phyloP scores from a whole-genome alignment of 2,888 invertebrate genomes.

The Cheilosia grossa region DNA sequence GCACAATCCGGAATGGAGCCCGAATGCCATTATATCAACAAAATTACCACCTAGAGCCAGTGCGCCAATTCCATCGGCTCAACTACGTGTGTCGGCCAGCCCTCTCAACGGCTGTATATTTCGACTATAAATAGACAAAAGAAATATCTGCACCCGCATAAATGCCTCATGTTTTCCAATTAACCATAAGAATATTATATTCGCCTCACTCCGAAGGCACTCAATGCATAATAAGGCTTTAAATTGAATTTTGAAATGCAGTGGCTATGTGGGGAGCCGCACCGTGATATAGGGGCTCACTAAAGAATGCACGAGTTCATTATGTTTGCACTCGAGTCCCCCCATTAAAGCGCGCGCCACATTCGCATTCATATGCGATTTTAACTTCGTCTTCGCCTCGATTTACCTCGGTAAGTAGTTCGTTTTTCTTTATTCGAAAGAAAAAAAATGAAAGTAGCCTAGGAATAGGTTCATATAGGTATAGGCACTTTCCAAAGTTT shows the following conservation, averaged over 20 bases:
- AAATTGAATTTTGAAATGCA: conserved; percentile 41
- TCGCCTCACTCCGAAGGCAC: conserved; percentile 22
- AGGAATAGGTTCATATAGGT: conserved; percentile 1
- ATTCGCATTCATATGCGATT: conserved; percentile 62
- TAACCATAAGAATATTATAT: conserved; percentile 44
- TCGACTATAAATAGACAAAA: conserved; percentile 21
- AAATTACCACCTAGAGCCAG: conserved; percentile 10
- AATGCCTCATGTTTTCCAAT: conserved; percentile 57
- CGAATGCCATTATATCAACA: conserved; percentile 14
- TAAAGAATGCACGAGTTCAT: conserved; percentile 37
- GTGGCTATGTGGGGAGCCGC: conserved; percentile 1
- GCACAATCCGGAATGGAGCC: conserved; percentile 14
- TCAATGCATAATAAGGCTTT: conserved; percentile 31
- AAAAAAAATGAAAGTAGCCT: conserved; percentile 37
- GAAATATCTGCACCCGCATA: conserved; percentile 62
- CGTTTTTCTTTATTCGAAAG: not conserved
- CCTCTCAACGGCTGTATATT: conserved; percentile 7
- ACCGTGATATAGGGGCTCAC: conserved; percentile 1
- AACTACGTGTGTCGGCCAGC: not conserved
- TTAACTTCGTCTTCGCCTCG: conserved; percentile 43
- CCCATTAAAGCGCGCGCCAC: conserved; percentile 42
- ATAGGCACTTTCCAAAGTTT: conserved; percentile 22
- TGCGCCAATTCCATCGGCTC: too few relatives aligned
- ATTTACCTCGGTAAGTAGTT: conserved; percentile 32
- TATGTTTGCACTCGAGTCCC: conserved; percentile 10